A percentile compares a stretch with the other conserved stretches of the same genome.
Conservation (phyloP, 2,113 vertebrate species). For the Penelope pileata region DNA sequence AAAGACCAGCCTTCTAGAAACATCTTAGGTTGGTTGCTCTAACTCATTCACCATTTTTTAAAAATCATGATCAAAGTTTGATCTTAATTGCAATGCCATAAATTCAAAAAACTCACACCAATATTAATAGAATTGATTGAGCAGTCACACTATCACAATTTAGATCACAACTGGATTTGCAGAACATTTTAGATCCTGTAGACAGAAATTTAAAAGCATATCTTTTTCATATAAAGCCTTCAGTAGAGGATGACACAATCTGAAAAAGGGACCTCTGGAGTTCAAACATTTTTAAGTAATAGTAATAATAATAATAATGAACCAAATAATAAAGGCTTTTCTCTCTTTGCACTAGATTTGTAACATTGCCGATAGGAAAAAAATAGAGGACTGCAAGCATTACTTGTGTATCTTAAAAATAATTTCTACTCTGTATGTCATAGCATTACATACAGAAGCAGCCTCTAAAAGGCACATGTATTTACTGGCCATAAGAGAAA, state of each 20-base stretch:
- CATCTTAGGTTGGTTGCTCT: not conserved
- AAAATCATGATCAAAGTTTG: not conserved
- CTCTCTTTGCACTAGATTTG: not conserved
- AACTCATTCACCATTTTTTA: not conserved
- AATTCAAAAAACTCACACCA: not conserved
- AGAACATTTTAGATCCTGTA: not conserved
- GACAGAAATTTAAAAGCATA: not conserved
- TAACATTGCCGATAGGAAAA: not conserved
- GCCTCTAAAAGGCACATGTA: not conserved
- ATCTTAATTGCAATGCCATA: not conserved
- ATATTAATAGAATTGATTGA: not conserved
- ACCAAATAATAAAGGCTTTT: not conserved
- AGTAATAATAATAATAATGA: not conserved
- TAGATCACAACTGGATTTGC: not conserved
- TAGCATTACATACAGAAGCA: not conserved
- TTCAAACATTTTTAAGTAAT: not conserved
- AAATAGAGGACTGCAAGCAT: not conserved
- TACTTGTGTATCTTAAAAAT: not conserved
- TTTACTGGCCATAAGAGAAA: not conserved
- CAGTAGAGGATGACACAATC: not conserved
- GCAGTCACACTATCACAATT: not conserved
- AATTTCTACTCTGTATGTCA: slow-evolving; percentile 32
- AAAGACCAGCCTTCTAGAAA: not conserved
- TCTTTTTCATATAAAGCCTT: not conserved
- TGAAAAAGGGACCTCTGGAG: not conserved